These are phyloP conservation scores for Xiphophorus hellerii DNA, from an alignment of 2,113 vertebrate species.

Conservation along the genomic window DNA sequence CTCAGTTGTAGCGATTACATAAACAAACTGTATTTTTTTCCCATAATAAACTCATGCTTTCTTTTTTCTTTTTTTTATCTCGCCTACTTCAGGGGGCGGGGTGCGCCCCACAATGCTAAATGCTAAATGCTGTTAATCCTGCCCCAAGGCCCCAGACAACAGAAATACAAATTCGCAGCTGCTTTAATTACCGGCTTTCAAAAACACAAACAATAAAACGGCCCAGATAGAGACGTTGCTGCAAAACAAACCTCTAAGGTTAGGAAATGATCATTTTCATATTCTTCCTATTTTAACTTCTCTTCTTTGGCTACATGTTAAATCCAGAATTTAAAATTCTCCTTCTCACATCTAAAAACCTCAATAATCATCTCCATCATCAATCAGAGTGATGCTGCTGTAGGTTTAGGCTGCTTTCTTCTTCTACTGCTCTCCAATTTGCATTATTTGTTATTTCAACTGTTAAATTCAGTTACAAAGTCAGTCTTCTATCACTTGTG, in stretches of 20 bases:
- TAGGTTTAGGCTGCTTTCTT: no score
- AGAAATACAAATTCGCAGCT: slow-evolving; percentile 79
- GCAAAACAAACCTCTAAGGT: slow-evolving; percentile 69
- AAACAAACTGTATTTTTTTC: slow-evolving; percentile 42
- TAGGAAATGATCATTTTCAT: slow-evolving; percentile 19
- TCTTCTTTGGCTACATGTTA: no score
- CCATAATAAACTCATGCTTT: slow-evolving; percentile 57
- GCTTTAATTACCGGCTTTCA: slow-evolving; percentile 78
- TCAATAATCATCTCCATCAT: no score
- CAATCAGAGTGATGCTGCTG: no score
- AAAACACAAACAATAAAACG: slow-evolving; percentile 76
- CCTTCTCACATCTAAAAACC: no score
- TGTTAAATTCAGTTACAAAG: no score
- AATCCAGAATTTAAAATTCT: no score
- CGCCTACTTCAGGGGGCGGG: slow-evolving; percentile 61
- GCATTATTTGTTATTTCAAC: no score
- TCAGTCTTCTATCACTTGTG: no score
- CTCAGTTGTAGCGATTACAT: slow-evolving; percentile 34
- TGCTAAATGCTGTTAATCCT: slow-evolving; percentile 79
- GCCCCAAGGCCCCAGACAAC: slow-evolving; percentile 73
- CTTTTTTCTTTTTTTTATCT: slow-evolving; percentile 52
- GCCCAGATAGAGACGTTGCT: slow-evolving; percentile 67
- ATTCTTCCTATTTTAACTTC: no score
- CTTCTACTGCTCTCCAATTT: no score
- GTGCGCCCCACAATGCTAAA: slow-evolving; percentile 72